phyloP scores from a whole-genome alignment of 2,797 vertebrate species.

The Setipinna tenuifilis region DNA sequence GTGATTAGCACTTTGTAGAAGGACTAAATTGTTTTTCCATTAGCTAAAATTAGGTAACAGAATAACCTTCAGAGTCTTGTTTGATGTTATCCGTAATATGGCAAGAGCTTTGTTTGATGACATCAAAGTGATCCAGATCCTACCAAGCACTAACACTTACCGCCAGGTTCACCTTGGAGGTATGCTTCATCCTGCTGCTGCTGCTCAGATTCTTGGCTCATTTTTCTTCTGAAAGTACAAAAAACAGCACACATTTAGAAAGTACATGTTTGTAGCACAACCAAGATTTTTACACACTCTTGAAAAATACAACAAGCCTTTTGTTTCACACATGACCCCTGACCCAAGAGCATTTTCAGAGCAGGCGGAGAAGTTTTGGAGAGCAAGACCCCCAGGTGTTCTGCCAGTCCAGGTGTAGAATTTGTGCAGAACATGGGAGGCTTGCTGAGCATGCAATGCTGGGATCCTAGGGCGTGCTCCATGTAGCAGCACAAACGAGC shows the following conservation, averaged over 20 bases:
- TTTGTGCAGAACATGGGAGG: not conserved
- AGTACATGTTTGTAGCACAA: conserved; percentile 5
- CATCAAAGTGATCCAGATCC: not conserved
- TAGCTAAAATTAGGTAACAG: no score
- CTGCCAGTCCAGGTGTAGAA: not conserved
- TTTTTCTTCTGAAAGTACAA: conserved; percentile 73
- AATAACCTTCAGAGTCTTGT: not conserved
- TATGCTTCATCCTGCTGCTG: conserved; percentile 82
- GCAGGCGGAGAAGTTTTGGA: not conserved
- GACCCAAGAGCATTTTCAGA: not conserved
- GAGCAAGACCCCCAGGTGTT: not conserved
- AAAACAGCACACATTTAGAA: not conserved
- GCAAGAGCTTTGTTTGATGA: not conserved
- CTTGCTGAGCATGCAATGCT: not conserved
- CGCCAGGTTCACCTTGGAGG: conserved; percentile 83
- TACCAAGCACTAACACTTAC: conserved; percentile 61
- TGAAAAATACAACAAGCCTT: not conserved
- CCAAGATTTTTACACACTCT: not conserved
- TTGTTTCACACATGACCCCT: not conserved
- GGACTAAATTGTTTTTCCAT: not conserved
- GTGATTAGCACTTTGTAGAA: not conserved
- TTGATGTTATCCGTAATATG: not conserved
- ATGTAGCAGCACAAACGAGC: conserved; percentile 64
- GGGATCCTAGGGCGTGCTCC: not conserved
- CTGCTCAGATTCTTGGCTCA: conserved; percentile 86